Percentiles rank a stretch among this genome's conserved stretches.
phyloP scores from a whole-genome alignment of 2,888 invertebrate species.

The Digitonthophagus gazella region DNA sequence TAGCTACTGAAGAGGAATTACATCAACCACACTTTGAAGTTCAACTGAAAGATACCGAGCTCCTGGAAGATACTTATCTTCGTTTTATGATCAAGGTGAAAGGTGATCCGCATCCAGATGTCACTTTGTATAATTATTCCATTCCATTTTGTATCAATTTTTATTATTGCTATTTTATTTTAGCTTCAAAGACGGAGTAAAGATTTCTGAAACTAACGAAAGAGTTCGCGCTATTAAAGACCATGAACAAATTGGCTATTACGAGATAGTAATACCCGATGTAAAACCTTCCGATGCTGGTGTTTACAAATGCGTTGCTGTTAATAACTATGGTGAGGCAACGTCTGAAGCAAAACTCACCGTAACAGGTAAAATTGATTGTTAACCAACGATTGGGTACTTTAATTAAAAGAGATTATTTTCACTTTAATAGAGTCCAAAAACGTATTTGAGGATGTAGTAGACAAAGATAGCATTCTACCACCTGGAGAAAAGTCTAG shows the following conservation, averaged over 20 bases:
- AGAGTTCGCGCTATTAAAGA: constrained; percentile 71
- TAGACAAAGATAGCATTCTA: constrained; percentile 64
- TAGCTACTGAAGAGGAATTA: constrained; percentile 70
- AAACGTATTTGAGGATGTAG: constrained; percentile 74
- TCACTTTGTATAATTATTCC: constrained; percentile 73
- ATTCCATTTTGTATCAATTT: too few relatives aligned
- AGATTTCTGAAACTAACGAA: constrained; percentile 66
- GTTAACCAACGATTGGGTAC: too few relatives aligned
- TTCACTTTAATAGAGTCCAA: constrained; percentile 74
- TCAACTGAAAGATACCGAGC: constrained; percentile 82
- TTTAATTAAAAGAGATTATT: constrained; percentile 2
- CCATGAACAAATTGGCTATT: constrained; percentile 78
- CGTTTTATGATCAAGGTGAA: constrained; percentile 86
- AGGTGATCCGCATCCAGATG: constrained; percentile 84
- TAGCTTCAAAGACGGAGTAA: constrained; percentile 79
- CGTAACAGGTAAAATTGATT: constrained; percentile 67
- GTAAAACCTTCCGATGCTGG: constrained; percentile 79
- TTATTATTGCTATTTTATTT: background rate
- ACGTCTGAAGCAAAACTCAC: constrained; percentile 73
- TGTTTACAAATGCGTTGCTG: constrained; percentile 78
- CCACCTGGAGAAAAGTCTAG: constrained; percentile 72
- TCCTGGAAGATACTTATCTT: constrained; percentile 80
- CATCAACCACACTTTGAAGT: constrained; percentile 83
- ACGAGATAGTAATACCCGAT: constrained; percentile 82
- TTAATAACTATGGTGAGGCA: constrained; percentile 77